Conservation (phyloP, 2,797 vertebrate genomes). For the Borostomias antarcticus region DNA sequence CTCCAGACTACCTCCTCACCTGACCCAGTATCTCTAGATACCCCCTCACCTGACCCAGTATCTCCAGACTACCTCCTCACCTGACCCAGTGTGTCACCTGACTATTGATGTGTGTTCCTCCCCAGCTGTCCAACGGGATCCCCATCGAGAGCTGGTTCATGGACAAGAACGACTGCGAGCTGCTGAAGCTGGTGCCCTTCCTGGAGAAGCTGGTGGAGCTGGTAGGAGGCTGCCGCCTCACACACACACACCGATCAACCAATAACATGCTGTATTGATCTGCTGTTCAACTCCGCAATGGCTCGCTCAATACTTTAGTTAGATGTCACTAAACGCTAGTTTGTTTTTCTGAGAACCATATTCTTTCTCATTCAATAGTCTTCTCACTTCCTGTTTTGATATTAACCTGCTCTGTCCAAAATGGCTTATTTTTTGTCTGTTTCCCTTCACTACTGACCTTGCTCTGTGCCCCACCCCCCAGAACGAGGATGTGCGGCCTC, state of each 20-base stretch:
- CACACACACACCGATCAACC: background rate
- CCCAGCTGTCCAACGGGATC: constrained; percentile 96
- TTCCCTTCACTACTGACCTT: too few relatives aligned
- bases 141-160: constrained; percentile 99
- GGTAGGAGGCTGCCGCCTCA: too few relatives aligned
- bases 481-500: constrained; percentile 97
- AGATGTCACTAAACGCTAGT: background rate
- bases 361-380: too few relatives aligned
- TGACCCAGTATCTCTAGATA: too few relatives aligned
- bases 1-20: too few relatives aligned
- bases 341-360: too few relatives aligned
- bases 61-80: too few relatives aligned
- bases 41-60: too few relatives aligned
- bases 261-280: too few relatives aligned
- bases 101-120: background rate
- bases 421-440: too few relatives aligned
- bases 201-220: constrained; percentile 98
- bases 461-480: constrained; percentile 56
- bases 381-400: too few relatives aligned
- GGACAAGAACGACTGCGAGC: constrained; percentile 98
- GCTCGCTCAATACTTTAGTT: background rate
- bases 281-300: background rate
- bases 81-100: background rate
- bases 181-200: constrained; percentile 98
- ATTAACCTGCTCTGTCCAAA: too few relatives aligned